These are phyloP conservation scores for Chrysochloris asiatica DNA, from an alignment of 2,113 vertebrate species.

Conservation along the genomic window DNA sequence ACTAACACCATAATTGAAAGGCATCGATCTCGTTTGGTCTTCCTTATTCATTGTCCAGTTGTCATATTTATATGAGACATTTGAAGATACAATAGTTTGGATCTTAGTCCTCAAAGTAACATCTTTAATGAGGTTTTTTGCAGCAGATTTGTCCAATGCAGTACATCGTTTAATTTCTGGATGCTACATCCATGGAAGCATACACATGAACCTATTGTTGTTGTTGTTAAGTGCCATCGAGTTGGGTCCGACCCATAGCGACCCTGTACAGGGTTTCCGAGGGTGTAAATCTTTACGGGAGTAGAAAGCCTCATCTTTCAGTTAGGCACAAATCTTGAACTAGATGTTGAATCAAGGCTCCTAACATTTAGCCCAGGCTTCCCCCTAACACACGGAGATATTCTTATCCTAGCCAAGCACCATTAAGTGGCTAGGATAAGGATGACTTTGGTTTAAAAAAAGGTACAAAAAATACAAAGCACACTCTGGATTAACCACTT, in stretches of 20 bases:
- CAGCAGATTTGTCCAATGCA: not conserved
- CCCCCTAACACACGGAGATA: conserved; percentile 2
- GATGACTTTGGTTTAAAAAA: not conserved
- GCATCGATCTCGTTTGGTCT: not conserved
- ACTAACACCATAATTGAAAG: not conserved
- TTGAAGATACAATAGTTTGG: not conserved
- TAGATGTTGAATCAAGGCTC: not conserved
- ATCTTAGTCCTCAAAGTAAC: not conserved
- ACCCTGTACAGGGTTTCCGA: too few species aligned
- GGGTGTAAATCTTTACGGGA: too few species aligned
- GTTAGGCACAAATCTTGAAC: conserved; percentile 17
- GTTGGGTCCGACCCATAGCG: too few species aligned
- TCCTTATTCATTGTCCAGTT: not conserved
- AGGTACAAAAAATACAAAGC: conserved; percentile 11
- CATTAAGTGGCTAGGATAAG: conserved; percentile 3
- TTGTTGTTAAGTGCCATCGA: too few species aligned
- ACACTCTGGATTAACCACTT: conserved; percentile 3
- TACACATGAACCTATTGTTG: not conserved
- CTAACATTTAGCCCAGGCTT: not conserved
- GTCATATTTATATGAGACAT: not conserved
- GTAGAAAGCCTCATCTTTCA: not conserved
- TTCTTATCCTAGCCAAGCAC: not conserved
- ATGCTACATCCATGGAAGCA: not conserved
- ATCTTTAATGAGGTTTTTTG: not conserved
- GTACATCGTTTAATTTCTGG: not conserved